phyloP scores from a whole-genome alignment of 2,888 invertebrate genomes.

The Pinctada fucata region DNA sequence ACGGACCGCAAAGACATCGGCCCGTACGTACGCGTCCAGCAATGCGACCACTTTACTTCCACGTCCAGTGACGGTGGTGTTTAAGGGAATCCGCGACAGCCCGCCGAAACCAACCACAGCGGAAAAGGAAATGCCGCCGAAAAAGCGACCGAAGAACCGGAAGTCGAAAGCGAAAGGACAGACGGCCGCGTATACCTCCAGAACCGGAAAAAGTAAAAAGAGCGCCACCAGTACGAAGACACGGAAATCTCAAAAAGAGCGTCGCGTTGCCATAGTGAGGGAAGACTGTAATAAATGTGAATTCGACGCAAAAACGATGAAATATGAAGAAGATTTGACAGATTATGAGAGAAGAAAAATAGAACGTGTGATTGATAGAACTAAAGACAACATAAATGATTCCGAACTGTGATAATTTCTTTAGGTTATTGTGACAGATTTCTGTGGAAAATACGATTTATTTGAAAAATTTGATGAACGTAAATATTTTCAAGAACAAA shows the following conservation, averaged over 20 bases:
- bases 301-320: neutral
- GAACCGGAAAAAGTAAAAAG: constrained; percentile 16
- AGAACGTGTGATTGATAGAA: constrained; percentile 12
- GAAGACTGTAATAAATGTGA: constrained; percentile 13
- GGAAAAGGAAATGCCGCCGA: neutral
- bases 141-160: neutral
- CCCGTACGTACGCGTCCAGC: constrained; percentile 8
- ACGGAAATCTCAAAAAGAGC: constrained; percentile 16
- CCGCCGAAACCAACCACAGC: constrained; percentile 5
- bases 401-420: neutral
- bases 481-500: too few species aligned
- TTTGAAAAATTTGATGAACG: too few species aligned
- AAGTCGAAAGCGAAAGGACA: constrained; percentile 8
- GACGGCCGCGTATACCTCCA: constrained; percentile 2
- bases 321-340: constrained; percentile 23
- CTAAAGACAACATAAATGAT: neutral
- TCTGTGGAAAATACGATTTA: too few species aligned
- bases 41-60: constrained; percentile 11
- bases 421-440: too few species aligned
- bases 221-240: constrained; percentile 16
- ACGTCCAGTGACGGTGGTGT: constrained; percentile 8
- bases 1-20: neutral
- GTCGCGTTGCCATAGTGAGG: constrained; percentile 9
- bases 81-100: neutral
- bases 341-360: constrained; percentile 13